These are phyloP conservation scores for Campaea margaritaria DNA, from an alignment of 2,888 invertebrate genomes.

Conservation along the genomic window DNA sequence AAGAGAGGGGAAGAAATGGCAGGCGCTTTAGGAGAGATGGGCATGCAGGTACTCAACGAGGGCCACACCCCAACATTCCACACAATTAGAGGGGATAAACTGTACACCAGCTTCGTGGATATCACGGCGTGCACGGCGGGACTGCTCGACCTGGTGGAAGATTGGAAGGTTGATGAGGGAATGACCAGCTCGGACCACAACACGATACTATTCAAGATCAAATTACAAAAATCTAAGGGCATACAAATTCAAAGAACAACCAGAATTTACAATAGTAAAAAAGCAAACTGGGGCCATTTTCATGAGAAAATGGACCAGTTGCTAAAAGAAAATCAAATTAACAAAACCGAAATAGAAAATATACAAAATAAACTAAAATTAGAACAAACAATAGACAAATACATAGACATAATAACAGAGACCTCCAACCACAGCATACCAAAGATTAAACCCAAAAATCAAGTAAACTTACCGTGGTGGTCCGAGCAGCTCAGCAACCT, in stretches of 20 bases:
- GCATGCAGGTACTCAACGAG: slow-evolving; percentile 42
- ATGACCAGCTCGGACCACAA: slow-evolving; percentile 43
- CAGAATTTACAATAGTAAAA: background rate
- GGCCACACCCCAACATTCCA: slow-evolving; percentile 44
- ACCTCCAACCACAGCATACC: background rate
- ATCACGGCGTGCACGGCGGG: slow-evolving; percentile 41
- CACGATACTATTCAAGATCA: slow-evolving; percentile 36
- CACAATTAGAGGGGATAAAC: slow-evolving; percentile 31
- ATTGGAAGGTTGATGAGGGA: slow-evolving; percentile 31
- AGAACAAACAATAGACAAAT: background rate
- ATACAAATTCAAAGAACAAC: background rate
- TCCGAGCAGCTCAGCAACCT: too few relatives aligned
- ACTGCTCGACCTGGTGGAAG: slow-evolving; percentile 23
- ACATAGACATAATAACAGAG: background rate
- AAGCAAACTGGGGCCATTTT: slow-evolving; percentile 4
- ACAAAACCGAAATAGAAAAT: background rate
- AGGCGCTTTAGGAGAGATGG: slow-evolving; percentile 27
- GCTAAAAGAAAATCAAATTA: background rate
- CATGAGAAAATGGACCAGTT: slow-evolving; percentile 1
- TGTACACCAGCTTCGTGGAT: slow-evolving; percentile 38
- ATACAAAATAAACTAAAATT: background rate
- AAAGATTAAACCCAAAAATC: too few relatives aligned
- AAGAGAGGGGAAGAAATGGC: background rate
- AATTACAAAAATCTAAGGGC: slow-evolving; percentile 17
- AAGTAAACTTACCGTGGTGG: too few relatives aligned